phyloP scores from a whole-genome alignment of 2,113 vertebrate genomes.

The Albula glossodonta region DNA sequence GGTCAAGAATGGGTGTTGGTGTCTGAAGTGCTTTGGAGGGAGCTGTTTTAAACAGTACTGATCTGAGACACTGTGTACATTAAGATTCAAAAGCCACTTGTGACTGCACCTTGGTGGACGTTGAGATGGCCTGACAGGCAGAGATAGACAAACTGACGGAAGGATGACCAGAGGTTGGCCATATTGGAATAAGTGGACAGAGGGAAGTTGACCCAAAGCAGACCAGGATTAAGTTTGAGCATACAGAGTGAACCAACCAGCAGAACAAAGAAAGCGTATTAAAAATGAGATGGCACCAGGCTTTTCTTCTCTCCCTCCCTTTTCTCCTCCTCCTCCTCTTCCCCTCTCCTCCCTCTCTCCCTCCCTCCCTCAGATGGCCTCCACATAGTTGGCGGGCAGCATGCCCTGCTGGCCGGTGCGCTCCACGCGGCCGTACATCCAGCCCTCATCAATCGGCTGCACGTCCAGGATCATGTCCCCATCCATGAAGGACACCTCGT shows the following conservation, averaged over 20 bases:
- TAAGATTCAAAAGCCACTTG: not conserved
- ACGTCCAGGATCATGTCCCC: slow-evolving; percentile 88
- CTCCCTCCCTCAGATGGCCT: slow-evolving; percentile 70
- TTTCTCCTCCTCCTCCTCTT: not conserved
- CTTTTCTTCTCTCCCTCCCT: not conserved
- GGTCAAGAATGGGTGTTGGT: not conserved
- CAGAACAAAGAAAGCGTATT: not conserved
- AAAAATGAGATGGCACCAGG: slow-evolving; percentile 23
- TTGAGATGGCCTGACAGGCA: not conserved
- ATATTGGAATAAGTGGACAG: not conserved
- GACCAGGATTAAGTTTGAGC: no score
- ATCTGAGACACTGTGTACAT: not conserved
- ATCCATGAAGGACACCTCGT: slow-evolving; percentile 91
- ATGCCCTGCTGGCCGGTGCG: slow-evolving; percentile 91
- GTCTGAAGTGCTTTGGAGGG: not conserved
- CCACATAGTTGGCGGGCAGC: slow-evolving; percentile 93
- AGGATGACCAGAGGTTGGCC: not conserved
- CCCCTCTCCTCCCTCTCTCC: not conserved
- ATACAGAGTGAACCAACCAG: not conserved
- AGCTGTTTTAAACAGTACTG: not conserved
- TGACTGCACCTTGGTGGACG: not conserved
- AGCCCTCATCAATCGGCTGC: slow-evolving; percentile 92
- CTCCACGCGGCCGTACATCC: slow-evolving; percentile 94
- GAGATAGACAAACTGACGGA: slow-evolving; percentile 5
- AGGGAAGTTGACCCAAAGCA: no score